These are phyloP conservation scores for Heterodera filipjevi DNA, from an alignment of 2,888 invertebrate genomes.

Conservation along the genomic window DNA sequence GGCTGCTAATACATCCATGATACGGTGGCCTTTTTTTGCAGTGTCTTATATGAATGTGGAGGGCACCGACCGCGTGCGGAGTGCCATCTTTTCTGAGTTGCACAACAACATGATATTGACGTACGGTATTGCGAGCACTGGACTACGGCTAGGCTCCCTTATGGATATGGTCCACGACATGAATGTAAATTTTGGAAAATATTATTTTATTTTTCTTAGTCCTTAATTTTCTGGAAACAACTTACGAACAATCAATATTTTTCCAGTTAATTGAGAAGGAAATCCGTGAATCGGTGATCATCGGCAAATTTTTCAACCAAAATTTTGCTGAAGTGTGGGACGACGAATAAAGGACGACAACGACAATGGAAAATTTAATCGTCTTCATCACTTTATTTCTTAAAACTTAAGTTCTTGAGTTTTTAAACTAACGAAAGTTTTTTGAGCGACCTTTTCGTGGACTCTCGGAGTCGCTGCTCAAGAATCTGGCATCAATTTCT, in stretches of 20 bases:
- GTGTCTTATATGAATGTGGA: slow-evolving; percentile 38
- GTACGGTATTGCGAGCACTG: slow-evolving; percentile 43
- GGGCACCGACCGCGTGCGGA: slow-evolving; percentile 39
- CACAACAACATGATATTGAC: slow-evolving; percentile 46
- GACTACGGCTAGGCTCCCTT: slow-evolving; percentile 43
- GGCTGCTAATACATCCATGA: no score
- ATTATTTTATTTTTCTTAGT: background rate
- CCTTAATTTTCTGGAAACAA: slow-evolving; percentile 6
- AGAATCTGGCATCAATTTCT: no score
- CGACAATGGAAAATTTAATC: background rate
- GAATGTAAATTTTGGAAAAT: slow-evolving; percentile 40
- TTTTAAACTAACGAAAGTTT: no score
- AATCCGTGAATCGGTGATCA: slow-evolving; percentile 43
- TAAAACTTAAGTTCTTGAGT: no score
- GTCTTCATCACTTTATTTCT: no score
- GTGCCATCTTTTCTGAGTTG: slow-evolving; percentile 46
- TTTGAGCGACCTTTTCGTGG: no score
- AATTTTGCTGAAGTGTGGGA: slow-evolving; percentile 44
- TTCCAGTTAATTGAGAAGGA: slow-evolving; percentile 44
- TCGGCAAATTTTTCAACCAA: slow-evolving; percentile 49
- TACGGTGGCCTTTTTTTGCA: no score
- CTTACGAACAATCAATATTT: background rate
- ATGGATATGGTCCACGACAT: slow-evolving; percentile 44
- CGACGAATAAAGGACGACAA: slow-evolving; percentile 23
- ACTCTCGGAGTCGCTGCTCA: no score